Conservation (phyloP, 92 coral and sea anemone genomes). For the Diadumene lineata region DNA sequence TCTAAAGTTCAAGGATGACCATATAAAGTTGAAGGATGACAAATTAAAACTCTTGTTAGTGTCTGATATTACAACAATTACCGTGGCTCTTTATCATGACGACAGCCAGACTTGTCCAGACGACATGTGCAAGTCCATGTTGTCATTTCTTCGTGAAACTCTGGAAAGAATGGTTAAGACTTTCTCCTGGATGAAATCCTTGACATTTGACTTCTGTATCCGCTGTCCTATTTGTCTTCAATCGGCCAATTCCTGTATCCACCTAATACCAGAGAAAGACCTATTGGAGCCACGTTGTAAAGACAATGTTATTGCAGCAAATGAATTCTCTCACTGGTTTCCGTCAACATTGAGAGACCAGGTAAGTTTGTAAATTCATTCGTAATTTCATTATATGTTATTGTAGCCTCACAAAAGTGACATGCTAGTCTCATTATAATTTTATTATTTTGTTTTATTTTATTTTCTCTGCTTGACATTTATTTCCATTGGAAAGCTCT, state of each 20-base stretch:
- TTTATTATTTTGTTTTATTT: too few species aligned
- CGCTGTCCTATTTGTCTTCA: slow-evolving; percentile 46
- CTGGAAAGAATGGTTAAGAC: background rate
- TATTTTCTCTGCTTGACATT: too few species aligned
- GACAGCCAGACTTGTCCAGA: background rate
- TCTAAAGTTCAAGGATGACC: background rate
- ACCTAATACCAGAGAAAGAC: background rate
- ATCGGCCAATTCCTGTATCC: slow-evolving; percentile 2
- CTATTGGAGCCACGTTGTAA: slow-evolving; percentile 2
- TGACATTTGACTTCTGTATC: slow-evolving; percentile 20
- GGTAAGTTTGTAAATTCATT: background rate
- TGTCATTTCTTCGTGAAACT: background rate
- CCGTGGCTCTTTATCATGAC: background rate
- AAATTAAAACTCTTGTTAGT: too few species aligned
- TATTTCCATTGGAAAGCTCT: too few species aligned
- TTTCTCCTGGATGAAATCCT: slow-evolving; percentile 37
- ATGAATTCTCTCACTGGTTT: slow-evolving; percentile 12
- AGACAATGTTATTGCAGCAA: background rate
- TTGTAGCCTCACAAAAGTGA: too few species aligned
- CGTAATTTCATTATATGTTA: too few species aligned
- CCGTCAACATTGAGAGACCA: background rate
- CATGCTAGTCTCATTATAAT: too few species aligned
- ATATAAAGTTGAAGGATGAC: too few species aligned
- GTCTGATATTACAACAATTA: background rate
- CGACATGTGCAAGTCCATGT: background rate